A percentile compares a stretch with the other conserved stretches of the same genome.
Conservation (phyloP, 2,888 invertebrate genomes). For the Drosophila tripunctata region DNA sequence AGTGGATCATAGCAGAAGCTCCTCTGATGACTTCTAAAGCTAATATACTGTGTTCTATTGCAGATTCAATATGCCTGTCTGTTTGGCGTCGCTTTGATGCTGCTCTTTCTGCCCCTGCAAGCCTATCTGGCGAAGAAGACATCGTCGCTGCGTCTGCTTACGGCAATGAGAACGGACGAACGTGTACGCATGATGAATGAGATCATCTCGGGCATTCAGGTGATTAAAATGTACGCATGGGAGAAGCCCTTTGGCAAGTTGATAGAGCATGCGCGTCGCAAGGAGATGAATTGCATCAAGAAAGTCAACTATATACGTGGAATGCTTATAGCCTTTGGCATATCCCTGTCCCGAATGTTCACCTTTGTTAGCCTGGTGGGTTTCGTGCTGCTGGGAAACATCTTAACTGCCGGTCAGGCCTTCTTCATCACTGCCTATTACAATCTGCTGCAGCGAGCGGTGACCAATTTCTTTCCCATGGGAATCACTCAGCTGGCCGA, state of each 20-base stretch:
- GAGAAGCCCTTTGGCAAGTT: conserved; percentile 93
- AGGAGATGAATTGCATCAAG: conserved; percentile 87
- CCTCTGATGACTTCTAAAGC: background rate
- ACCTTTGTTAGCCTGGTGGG: conserved; percentile 92
- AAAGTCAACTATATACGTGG: conserved; percentile 91
- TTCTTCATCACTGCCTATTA: conserved; percentile 95
- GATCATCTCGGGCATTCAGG: conserved; percentile 93
- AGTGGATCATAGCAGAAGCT: too few relatives aligned
- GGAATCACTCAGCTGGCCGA: conserved; percentile 88
- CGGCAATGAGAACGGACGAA: conserved; percentile 94
- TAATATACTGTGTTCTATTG: background rate
- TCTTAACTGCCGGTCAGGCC: conserved; percentile 91
- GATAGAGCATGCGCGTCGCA: conserved; percentile 87
- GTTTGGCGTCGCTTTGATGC: conserved; percentile 86
- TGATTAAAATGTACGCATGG: conserved; percentile 98
- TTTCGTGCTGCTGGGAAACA: conserved; percentile 88
- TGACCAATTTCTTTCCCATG: conserved; percentile 94
- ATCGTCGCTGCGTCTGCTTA: conserved; percentile 86
- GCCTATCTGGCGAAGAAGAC: conserved; percentile 91
- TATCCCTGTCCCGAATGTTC: conserved; percentile 94
- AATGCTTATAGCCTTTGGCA: conserved; percentile 91
- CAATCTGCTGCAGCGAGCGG: conserved; percentile 92
- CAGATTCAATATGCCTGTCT: conserved; percentile 86
- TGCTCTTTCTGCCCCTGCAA: conserved; percentile 90
- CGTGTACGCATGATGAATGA: conserved; percentile 96